These are phyloP conservation scores for Cyprinodon variegatus DNA, from an alignment of 2,113 vertebrate species.

Conservation along the genomic window DNA sequence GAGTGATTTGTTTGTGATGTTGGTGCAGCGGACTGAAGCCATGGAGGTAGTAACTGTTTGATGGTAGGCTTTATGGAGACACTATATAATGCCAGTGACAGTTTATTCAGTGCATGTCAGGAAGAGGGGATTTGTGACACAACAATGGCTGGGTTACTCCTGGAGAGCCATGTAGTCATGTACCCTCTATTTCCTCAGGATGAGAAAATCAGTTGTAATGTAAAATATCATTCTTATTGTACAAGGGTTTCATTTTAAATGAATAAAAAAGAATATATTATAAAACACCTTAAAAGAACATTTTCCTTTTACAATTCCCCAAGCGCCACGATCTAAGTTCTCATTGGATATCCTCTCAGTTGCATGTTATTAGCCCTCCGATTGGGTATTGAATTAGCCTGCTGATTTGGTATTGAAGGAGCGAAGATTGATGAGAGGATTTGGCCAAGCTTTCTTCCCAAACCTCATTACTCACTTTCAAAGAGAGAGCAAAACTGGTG, in stretches of 20 bases:
- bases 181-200: conserved; percentile 32
- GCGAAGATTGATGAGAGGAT: conserved; percentile 78
- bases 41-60: conserved; percentile 77
- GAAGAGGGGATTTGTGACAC: conserved; percentile 70
- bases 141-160: conserved; percentile 62
- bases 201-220: conserved; percentile 53
- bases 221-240: conserved; percentile 39
- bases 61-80: conserved; percentile 79
- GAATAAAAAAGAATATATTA: neutral
- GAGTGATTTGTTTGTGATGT: conserved; percentile 76
- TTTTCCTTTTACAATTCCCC: conserved; percentile 33
- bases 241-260: conserved; percentile 32
- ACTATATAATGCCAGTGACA: conserved; percentile 77
- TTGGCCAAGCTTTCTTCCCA: conserved; percentile 74
- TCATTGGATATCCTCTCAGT: conserved; percentile 62
- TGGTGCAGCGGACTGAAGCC: conserved; percentile 74
- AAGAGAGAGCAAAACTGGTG: conserved; percentile 48
- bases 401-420: conserved; percentile 78
- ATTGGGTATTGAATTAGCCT: conserved; percentile 79
- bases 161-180: conserved; percentile 53
- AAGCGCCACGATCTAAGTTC: conserved; percentile 49
- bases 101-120: conserved; percentile 78
- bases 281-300: neutral
- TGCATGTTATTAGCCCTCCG: conserved; percentile 70
- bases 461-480: conserved; percentile 77